Conservation (phyloP, 2,888 invertebrate species). For the Drosophila prolongata region DNA sequence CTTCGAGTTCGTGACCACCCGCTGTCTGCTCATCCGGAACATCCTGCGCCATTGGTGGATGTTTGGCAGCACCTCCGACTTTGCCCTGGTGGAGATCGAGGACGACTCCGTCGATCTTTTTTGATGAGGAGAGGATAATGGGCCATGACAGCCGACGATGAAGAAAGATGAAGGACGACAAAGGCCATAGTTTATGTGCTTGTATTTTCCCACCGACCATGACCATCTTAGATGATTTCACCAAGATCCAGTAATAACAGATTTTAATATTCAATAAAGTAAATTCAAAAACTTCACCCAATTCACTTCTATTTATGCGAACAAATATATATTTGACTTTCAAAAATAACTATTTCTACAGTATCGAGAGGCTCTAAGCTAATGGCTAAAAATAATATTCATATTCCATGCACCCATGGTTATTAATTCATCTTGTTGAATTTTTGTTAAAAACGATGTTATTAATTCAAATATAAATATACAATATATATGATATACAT, state of each 20-base stretch:
- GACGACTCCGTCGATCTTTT: slow-evolving; percentile 79
- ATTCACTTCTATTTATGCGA: too few species aligned
- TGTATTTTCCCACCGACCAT: background rate
- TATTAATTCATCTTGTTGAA: too few species aligned
- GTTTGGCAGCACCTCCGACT: slow-evolving; percentile 82
- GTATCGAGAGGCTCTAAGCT: too few species aligned
- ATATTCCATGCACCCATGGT: too few species aligned
- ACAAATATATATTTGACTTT: too few species aligned
- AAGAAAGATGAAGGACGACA: background rate
- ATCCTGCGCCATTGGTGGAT: slow-evolving; percentile 83
- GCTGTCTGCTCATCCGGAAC: slow-evolving; percentile 76
- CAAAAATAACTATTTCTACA: too few species aligned
- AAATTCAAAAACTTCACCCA: background rate
- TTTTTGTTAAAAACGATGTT: too few species aligned
- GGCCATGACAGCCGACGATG: background rate
- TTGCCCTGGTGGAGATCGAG: slow-evolving; percentile 69
- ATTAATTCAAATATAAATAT: too few species aligned
- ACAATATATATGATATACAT: too few species aligned
- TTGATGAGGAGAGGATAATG: slow-evolving; percentile 28
- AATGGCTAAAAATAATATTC: too few species aligned
- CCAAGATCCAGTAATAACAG: background rate
- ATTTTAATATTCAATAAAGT: background rate
- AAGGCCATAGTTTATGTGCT: too few species aligned
- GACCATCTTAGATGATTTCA: background rate
- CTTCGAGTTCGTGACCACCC: slow-evolving; percentile 81